Evolutionary conservation across 2,797 vertebrate species (phyloP), one percentile per base, ranked within the genome.

Genomic region (Myotis myotis): DNA sequence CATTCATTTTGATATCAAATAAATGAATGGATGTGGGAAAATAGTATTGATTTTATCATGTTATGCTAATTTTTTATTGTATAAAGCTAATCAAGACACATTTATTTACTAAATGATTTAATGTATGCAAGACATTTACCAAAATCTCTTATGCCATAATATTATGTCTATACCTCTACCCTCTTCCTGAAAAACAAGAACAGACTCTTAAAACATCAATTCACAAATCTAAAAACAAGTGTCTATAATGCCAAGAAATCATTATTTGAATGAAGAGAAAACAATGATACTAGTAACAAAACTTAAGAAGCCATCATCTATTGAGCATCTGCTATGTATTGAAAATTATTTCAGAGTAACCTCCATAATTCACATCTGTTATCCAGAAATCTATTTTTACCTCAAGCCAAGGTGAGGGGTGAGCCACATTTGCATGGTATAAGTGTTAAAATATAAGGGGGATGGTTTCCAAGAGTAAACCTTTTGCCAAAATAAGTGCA

Each of bases 241-340:
- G 3, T 78, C 1, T 51, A 0, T 68, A 90, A 55, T 25, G 28
- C 1, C 41, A 90, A 25, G 51, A 47, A 88, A 33, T 72, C 6
- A 30, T 74, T 44, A 75, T 87, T 84, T 94, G 47, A 90, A 8
- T 71, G 33, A 92, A 22, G 47, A 87, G 38, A 44, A 89, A 89
- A 75, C 88, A 68, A 22, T 25, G 6, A 53, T 64, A 62, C 9
- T 33, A 20, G 6, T 71, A 74, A 30, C 78, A 47, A 90, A 87
- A 60, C 4, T 74, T 9, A 16, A 51, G 4, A 75, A 49, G 17
- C n/a, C 76, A 57, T 17, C 51, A 38, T 72, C 41, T 47, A 5
- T 47, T 49, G 13, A 78, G 33, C 12, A 60, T 30, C 12, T 62
- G 28, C 4, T 83, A 0, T 76, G 13, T 16, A 19, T 36, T 33